Evolutionary conservation across 2,888 invertebrate genomes (phyloP).

Genomic region (Dryomyza anilis): DNA sequence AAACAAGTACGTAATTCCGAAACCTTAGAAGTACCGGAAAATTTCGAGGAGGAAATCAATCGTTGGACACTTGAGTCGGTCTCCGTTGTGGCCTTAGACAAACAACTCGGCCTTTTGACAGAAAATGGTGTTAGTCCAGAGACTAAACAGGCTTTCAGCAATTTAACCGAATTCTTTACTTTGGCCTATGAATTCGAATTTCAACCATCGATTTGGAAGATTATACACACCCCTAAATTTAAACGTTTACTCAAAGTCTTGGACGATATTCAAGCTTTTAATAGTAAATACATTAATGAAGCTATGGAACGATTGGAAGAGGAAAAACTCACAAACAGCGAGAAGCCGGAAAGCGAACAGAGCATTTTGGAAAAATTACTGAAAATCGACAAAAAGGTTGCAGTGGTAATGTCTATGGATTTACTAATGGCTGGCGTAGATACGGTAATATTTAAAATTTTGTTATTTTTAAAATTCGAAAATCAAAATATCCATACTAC

Average conservation of each 20-base stretch:
- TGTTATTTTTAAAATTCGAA: too few species aligned
- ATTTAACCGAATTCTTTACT: conserved; percentile 35
- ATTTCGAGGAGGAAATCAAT: conserved; percentile 64
- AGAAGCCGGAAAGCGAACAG: conserved; percentile 37
- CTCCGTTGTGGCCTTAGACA: conserved; percentile 59
- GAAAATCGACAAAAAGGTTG: conserved; percentile 67
- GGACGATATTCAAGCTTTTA: conserved; percentile 36
- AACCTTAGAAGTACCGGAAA: conserved; percentile 56
- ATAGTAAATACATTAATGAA: conserved; percentile 50
- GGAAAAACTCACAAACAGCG: too few species aligned
- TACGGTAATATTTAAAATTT: conserved; percentile 64
- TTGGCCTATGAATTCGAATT: conserved; percentile 42
- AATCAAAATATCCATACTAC: too few species aligned
- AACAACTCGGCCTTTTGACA: conserved; percentile 50
- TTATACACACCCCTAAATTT: conserved; percentile 40
- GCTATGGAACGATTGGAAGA: conserved; percentile 50
- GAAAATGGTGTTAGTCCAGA: too few species aligned
- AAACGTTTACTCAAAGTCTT: conserved; percentile 36
- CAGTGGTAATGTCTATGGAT: conserved; percentile 71
- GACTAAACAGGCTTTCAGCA: conserved; percentile 36
- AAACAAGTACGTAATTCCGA: conserved; percentile 45
- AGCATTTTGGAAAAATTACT: conserved; percentile 71
- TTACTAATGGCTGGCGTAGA: conserved; percentile 75
- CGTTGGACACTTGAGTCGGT: conserved; percentile 67
- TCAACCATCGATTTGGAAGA: conserved; percentile 45